Evolutionary conservation across 2,888 invertebrate genomes (phyloP), one percentile per base, ranked within the genome.

Genomic region (Coelinius sp.): DNA sequence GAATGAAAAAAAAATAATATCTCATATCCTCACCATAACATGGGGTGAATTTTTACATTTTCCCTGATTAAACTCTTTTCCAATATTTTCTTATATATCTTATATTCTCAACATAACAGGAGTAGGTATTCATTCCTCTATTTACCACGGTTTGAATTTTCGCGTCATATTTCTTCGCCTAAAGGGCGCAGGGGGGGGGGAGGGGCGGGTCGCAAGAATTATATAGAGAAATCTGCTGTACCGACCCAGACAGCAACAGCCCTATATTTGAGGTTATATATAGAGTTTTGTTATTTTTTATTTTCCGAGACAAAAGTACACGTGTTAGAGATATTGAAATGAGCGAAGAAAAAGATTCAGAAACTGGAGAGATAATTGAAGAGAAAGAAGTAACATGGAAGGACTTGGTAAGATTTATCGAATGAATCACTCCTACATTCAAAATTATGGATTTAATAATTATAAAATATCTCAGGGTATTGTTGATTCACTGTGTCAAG

Each of bases 401-500:
- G 81, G 92, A 92, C 82, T 88, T 92, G 86, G 92, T 92, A 89
- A 88, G 88, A 80, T 10, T 12, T 17, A 4, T n/a, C 8, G 1
- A 24, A 52, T 25, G 1, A 25, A 22, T 25, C 7, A 10, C 7
- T 8, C 2, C 27, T 12, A 25, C 12, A 31, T n/a, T 17, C 20
- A 1, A 22, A 31, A 25, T 44, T 0, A 17, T 59, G 7, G 17
- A 27, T 53, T 24, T 10, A 10, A 31, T 27, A 12, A 12, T 6
- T 12, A 46, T 49, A 6, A 14, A 22, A 25, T 17, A 24, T 14
- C 24, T 5, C 35, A 97, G 97, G 99, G 99, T 25, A 89, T 99
- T 12, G 93, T 94, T 6, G 98, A 98, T 79, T 93, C 93, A 0
- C 88, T 99, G 41, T 96, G 96, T 83, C 94, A 96, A 88, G 96